phyloP scores from a whole-genome alignment of 1,140 invertebrate genomes.

The Drosophila pachea region DNA sequence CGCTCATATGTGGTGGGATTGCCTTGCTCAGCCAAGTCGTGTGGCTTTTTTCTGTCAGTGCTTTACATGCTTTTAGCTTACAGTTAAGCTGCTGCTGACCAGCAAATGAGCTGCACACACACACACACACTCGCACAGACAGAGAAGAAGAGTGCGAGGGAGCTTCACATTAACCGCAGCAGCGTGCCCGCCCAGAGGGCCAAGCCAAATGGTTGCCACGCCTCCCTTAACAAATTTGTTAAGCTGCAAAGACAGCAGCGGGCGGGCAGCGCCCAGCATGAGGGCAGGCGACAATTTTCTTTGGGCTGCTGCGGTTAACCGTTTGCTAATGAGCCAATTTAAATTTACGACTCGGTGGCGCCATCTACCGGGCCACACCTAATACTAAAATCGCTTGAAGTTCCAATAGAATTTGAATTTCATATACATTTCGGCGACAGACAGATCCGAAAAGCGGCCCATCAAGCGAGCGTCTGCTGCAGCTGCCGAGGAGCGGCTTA shows the following conservation, averaged over 20 bases:
- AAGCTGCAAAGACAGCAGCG: conserved; percentile 32
- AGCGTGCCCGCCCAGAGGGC: background rate
- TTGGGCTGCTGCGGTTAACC: conserved; percentile 65
- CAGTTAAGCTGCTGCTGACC: conserved; percentile 66
- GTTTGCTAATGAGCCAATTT: conserved; percentile 74
- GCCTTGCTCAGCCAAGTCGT: conserved; percentile 40
- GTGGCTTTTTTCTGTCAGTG: conserved; percentile 51
- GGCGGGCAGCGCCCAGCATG: too few relatives aligned
- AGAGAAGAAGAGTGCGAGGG: too few relatives aligned
- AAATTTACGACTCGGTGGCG: conserved; percentile 59
- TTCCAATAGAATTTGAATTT: background rate
- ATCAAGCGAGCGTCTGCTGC: conserved; percentile 54
- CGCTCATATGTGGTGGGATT: conserved; percentile 3
- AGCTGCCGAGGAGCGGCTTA: conserved; percentile 53
- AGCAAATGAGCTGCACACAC: conserved; percentile 56
- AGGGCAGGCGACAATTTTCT: conserved; percentile 28
- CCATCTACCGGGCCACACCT: background rate
- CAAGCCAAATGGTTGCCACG: background rate
- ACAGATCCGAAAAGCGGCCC: conserved; percentile 26
- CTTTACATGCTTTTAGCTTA: conserved; percentile 74
- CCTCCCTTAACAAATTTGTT: conserved; percentile 43
- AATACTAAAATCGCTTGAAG: conserved; percentile 3
- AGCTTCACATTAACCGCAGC: conserved; percentile 31
- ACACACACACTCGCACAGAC: too few relatives aligned
- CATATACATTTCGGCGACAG: conserved; percentile 26